Evolutionary conservation across 2,797 vertebrate species (phyloP).

Genomic region (Gila robusta): DNA sequence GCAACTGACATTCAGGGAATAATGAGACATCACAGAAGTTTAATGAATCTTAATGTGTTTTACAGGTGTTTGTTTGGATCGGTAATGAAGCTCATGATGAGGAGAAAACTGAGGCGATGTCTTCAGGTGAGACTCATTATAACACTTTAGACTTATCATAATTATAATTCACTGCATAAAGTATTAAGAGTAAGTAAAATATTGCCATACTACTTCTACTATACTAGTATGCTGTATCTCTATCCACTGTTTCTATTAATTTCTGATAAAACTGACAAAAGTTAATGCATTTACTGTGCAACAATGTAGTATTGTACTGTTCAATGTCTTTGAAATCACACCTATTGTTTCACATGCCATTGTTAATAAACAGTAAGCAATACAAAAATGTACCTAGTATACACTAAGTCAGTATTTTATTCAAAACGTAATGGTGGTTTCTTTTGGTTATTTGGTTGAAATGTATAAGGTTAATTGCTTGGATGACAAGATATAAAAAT

Average conservation of each 20-base stretch:
- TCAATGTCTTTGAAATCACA: neutral
- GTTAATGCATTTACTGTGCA: neutral
- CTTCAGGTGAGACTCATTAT: conserved; percentile 82
- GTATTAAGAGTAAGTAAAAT: neutral
- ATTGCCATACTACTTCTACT: neutral
- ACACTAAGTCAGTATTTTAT: neutral
- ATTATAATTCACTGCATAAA: neutral
- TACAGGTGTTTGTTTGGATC: conserved; percentile 96
- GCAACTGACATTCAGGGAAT: neutral
- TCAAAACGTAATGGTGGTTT: no score
- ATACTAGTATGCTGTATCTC: neutral
- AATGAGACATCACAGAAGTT: neutral
- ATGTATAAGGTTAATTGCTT: neutral
- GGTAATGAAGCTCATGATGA: conserved; percentile 96
- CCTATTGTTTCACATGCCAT: neutral
- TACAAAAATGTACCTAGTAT: neutral
- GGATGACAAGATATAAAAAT: no score
- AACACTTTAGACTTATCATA: neutral
- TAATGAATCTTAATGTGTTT: conserved; percentile 43
- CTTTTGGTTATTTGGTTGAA: neutral
- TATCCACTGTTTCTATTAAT: neutral
- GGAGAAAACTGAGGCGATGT: conserved; percentile 91
- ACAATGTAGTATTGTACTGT: no score
- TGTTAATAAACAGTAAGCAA: neutral
- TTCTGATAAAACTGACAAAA: neutral